These are phyloP conservation scores for Alethe castanea DNA, from an alignment of 2,113 vertebrate genomes.

Conservation along the genomic window DNA sequence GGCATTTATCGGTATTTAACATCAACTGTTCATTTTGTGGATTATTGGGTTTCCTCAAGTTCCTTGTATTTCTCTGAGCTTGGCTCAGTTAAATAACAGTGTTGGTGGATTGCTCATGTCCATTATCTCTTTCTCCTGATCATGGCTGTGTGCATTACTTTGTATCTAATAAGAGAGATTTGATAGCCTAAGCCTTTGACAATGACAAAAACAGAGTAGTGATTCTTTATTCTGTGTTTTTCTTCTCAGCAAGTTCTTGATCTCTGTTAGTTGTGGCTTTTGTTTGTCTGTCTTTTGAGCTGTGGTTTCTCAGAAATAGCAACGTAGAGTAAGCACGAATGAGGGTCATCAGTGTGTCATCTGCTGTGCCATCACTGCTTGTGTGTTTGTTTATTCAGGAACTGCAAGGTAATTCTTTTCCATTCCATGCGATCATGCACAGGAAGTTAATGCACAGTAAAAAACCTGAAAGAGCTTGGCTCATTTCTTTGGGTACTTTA, in stretches of 20 bases:
- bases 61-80: not conserved
- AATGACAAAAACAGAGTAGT: not conserved
- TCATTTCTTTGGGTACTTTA: not conserved
- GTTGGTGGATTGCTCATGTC: not conserved
- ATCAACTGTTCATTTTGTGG: not conserved
- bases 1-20: not conserved
- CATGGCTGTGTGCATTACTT: not conserved
- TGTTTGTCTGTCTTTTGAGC: not conserved
- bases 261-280: not conserved
- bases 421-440: not conserved
- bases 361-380: conserved; percentile 18
- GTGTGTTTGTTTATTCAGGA: conserved; percentile 16
- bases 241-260: not conserved
- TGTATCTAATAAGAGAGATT: not conserved
- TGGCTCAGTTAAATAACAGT: not conserved
- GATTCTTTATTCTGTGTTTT: not conserved
- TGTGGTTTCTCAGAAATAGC: not conserved
- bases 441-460: not conserved
- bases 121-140: not conserved
- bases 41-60: not conserved
- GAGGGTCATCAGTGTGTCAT: conserved; percentile 8
- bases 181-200: not conserved
- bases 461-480: not conserved
- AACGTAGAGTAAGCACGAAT: not conserved
- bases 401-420: conserved; percentile 30